phyloP scores from a whole-genome alignment of 2,113 vertebrate species.

The Mormyrus iriodes region DNA sequence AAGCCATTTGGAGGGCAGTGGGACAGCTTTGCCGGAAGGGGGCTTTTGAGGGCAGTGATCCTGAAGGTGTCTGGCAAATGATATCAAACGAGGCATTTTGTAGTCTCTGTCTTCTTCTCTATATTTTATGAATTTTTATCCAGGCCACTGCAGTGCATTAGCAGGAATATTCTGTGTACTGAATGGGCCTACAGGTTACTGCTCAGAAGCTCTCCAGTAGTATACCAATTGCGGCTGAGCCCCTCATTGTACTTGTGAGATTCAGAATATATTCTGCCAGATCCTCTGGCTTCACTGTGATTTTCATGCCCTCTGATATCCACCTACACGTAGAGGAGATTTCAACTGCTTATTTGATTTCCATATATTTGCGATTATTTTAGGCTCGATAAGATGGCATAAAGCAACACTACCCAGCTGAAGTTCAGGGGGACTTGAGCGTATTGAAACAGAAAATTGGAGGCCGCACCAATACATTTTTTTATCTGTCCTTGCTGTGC shows the following conservation, averaged over 20 bases:
- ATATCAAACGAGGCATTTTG: slow-evolving; percentile 1
- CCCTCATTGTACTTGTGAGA: background rate
- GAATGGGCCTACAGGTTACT: background rate
- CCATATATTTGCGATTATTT: background rate
- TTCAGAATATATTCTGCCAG: background rate
- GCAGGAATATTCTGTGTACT: background rate
- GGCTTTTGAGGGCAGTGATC: background rate
- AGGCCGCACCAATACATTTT: background rate
- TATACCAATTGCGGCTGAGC: background rate
- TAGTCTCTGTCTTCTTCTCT: background rate
- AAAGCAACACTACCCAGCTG: background rate
- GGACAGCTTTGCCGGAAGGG: background rate
- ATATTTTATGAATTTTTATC: background rate
- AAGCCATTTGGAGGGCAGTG: background rate
- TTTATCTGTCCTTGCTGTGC: background rate
- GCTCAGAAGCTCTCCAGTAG: background rate
- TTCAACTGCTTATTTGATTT: background rate
- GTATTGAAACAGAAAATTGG: slow-evolving; percentile 3
- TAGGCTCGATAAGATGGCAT: background rate
- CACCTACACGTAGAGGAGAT: background rate
- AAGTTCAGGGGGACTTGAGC: background rate
- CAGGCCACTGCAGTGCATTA: background rate
- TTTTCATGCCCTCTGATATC: background rate
- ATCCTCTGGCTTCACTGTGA: background rate
- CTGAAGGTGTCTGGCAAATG: background rate